Base-by-base conservation (phyloP, 2,888 invertebrate genomes). In the Sepiola atlantica region DNA sequence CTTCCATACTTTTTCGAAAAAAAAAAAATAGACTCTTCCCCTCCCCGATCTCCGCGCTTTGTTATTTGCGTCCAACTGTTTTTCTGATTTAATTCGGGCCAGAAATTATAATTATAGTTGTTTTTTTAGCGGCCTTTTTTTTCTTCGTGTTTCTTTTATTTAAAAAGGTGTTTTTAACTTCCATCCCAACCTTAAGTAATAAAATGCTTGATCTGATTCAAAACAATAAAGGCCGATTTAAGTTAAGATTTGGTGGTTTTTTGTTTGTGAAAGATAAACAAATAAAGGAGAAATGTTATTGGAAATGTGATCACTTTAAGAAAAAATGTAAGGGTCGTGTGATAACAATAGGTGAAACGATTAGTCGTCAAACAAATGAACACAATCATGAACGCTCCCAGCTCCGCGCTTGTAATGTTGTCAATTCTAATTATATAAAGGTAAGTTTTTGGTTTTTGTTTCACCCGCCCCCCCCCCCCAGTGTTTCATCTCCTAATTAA, bases 241-340 rank as follows among this genome's bases (percentile, higher is more conserved):
- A 45, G 45, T 92, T 92, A 35, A 45, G 35, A 35, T 21, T 92
- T 28, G 32, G 35, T 92, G 92, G 92, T 45, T 92, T 35, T 92
- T 16, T 92, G 32, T 92, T 28, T 45, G 92, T 92, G 28, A 92
- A 92, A 92, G 92, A 92, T 21, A 92, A 92, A 54, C 45, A 92
- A 92, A 24, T 92, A n/a, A 92, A n/a, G 24, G 54, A 45, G 16
- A 92, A 12, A 18, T 45, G 28, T 45, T 92, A 92, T 45, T 92
- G 92, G 92, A 92, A 92, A 54, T 92, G 92, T 45, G 45, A 92
- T 35, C 35, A 92, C 14, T 92, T 45, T 92, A 92, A 92, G 54
- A 92, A 45, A 45, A 45, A 92, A 12, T 92, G 92, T n/a, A 92
- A 92, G 28, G 35, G 92, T 4, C 45, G 92, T 24, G 92, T 54